Base-by-base conservation (phyloP, 2,113 vertebrate species). In the Toxostoma redivivum region DNA sequence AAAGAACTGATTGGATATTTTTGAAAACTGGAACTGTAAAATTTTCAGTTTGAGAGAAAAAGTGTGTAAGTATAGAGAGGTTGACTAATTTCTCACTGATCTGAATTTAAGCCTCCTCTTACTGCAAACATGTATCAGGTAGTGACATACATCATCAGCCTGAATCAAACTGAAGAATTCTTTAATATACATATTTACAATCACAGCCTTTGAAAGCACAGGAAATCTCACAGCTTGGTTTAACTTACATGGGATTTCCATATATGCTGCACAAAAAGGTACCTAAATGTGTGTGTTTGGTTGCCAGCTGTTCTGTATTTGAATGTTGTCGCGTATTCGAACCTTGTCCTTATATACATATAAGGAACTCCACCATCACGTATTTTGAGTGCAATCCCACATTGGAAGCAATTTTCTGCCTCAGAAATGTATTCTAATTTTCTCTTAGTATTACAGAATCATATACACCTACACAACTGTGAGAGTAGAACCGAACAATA, bases 1-100 rank as follows among this genome's bases (percentile, higher is more conserved):
- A 61, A 48, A 81, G 37, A 83, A 77, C 0, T 27, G 11, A 64
- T 0, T 3, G 31, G 38, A 7, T 66, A 40, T 45, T 66, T 73
- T 33, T 70, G 30, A 70, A 79, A 91, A 48, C 18, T 37, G 40
- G 30, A 54, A 78, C 15, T 37, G 40, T 30, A 54, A 78, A 47
- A 62, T 37, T 45, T 91, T 24, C 15, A 10, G 9, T 51, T n/a
- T 37, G 42, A 3, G 19, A 83, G 45, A 37, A 47, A 72, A 81
- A 37, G 2, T 0, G 0, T 44, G 2, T 45, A 64, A 54, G 7
- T 13, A 42, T 4, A 76, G 18, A 76, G 14, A 62, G 9, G 31
- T 69, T 48, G 67, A 5, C 30, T 62, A n/a, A 35, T 48, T 64
- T 42, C 50, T 42, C 31, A 42, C 6, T 40, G 38, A 62, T n/a